These are phyloP conservation scores for Andrena bucephala DNA, from an alignment of 2,888 invertebrate genomes.

Conservation along the genomic window DNA sequence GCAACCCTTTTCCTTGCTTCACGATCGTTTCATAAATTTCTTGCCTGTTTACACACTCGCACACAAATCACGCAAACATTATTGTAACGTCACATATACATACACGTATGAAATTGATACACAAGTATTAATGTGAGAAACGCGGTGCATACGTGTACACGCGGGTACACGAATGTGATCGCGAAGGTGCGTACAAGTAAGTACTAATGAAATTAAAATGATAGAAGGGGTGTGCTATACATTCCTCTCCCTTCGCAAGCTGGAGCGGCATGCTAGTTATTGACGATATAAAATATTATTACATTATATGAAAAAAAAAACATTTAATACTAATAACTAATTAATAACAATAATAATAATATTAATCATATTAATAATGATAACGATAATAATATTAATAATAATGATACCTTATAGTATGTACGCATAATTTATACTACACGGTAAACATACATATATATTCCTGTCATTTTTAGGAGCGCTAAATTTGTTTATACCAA, in stretches of 20 bases:
- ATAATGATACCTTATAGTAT: constrained; percentile 80
- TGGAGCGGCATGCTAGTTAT: constrained; percentile 70
- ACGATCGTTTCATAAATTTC: constrained; percentile 61
- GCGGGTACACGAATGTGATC: constrained; percentile 20
- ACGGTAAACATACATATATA: constrained; percentile 79
- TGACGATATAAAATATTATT: constrained; percentile 66
- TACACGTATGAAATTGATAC: constrained; percentile 28
- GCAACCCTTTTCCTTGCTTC: constrained; percentile 66
- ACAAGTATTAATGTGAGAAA: constrained; percentile 22
- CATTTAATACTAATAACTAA: constrained; percentile 62
- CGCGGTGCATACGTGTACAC: constrained; percentile 36
- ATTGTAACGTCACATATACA: constrained; percentile 32
- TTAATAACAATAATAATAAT: constrained; percentile 45
- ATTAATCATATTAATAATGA: constrained; percentile 32
- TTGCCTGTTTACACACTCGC: constrained; percentile 62
- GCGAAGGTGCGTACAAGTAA: constrained; percentile 32
- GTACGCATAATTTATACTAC: constrained; percentile 84
- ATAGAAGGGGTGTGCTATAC: constrained; percentile 42
- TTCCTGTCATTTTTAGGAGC: constrained; percentile 78
- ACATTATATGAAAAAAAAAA: constrained; percentile 70
- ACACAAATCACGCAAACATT: constrained; percentile 35
- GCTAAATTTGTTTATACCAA: constrained; percentile 69
- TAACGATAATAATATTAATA: constrained; percentile 56
- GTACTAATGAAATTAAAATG: constrained; percentile 48
- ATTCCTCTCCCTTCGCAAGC: constrained; percentile 58